phyloP scores from a whole-genome alignment of 2,113 vertebrate species.

The Aythya baeri region DNA sequence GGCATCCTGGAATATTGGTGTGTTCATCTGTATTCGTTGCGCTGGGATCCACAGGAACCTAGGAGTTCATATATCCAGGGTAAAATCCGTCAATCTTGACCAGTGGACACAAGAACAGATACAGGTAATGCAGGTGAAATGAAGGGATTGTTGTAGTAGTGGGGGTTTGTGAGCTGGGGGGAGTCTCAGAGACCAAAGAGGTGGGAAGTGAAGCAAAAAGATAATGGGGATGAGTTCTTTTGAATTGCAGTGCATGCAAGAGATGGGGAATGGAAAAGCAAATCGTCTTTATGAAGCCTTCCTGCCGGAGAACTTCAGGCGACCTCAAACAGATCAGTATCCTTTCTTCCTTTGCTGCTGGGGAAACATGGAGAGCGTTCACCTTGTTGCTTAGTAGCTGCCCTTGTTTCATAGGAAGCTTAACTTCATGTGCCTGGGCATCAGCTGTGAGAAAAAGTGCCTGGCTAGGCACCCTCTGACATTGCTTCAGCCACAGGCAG shows the following conservation, averaged over 20 bases:
- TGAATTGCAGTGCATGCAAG: conserved; percentile 90
- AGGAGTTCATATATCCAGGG: conserved; percentile 97
- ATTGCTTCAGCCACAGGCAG: accelerated
- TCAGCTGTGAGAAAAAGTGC: neutral
- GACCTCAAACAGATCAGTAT: conserved; percentile 94
- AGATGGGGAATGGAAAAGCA: conserved; percentile 97
- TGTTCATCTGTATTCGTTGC: conserved; percentile 97
- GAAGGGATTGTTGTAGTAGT: accelerated
- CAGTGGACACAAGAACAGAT: conserved; percentile 99
- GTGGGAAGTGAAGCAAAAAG: neutral
- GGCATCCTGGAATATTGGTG: conserved; percentile 98
- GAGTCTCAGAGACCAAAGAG: neutral
- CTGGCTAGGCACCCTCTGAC: neutral
- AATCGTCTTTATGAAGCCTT: conserved; percentile 94
- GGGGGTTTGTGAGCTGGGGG: neutral
- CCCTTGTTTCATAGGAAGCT: neutral
- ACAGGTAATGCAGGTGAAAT: conserved; percentile 78
- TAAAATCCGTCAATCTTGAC: conserved; percentile 98
- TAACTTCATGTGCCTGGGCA: neutral
- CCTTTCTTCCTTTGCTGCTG: conserved; percentile 64
- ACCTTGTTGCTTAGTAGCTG: neutral
- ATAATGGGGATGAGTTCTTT: neutral
- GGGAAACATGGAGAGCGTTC: neutral
- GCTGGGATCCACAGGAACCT: conserved; percentile 98
- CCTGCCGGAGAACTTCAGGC: conserved; percentile 93